Evolutionary conservation across 2,797 vertebrate species (phyloP).

Genomic region (Sitta carolinensis): DNA sequence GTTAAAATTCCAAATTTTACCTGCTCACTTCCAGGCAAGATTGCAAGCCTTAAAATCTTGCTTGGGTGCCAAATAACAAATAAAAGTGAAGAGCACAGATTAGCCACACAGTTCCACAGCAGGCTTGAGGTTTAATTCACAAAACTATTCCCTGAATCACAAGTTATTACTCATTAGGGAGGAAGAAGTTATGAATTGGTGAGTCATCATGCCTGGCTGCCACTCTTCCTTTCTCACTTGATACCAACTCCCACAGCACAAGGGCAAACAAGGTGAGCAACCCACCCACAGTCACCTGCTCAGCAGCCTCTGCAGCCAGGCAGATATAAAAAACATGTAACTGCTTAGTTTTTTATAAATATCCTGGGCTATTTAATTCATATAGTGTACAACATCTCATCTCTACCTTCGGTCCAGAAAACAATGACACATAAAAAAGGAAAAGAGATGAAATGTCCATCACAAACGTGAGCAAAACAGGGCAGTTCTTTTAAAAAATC

Average conservation of each 20-base stretch:
- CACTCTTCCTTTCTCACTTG: conserved; percentile 25
- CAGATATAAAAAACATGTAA: not conserved
- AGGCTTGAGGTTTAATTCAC: not conserved
- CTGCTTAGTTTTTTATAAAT: not conserved
- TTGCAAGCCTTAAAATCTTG: not conserved
- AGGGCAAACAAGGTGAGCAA: conserved; percentile 27
- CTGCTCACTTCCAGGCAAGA: not conserved
- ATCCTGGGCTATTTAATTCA: not conserved
- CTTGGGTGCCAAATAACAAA: not conserved
- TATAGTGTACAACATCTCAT: not conserved
- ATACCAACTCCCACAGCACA: conserved; percentile 20
- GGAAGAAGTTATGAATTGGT: conserved; percentile 39
- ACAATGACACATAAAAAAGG: not conserved
- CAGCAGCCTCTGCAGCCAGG: conserved; percentile 2
- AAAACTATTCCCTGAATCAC: not conserved
- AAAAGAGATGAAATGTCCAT: not conserved
- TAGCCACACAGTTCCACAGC: not conserved
- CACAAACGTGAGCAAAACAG: not conserved
- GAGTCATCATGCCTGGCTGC: conserved; percentile 52
- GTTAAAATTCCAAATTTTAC: not conserved
- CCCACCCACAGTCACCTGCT: conserved; percentile 31
- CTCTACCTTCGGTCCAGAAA: not conserved
- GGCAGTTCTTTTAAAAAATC: not conserved
- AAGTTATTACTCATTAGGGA: not conserved
- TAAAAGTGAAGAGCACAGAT: not conserved